Evolutionary conservation across 2,888 invertebrate species (phyloP).

Genomic region (Eupithecia centaureata): DNA sequence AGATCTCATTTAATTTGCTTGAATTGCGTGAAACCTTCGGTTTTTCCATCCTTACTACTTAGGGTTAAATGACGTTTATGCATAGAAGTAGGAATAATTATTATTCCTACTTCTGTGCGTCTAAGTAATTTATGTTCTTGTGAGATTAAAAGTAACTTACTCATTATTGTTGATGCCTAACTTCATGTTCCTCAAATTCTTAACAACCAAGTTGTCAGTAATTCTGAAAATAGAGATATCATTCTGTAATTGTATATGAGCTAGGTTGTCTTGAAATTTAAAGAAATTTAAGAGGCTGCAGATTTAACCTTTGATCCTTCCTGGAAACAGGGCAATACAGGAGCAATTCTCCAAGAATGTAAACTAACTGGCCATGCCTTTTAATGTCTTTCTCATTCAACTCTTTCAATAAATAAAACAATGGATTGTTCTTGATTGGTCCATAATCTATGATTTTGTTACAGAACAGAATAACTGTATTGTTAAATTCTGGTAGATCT

Average conservation of each 20-base stretch:
- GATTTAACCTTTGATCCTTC: constrained; percentile 81
- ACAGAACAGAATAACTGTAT: constrained; percentile 61
- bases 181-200: constrained; percentile 56
- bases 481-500: constrained; percentile 58
- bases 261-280: not conserved
- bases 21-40: too few species aligned
- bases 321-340: constrained; percentile 77
- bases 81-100: too few species aligned
- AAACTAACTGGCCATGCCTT: constrained; percentile 60
- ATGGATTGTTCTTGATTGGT: constrained; percentile 61
- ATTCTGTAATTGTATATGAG: not conserved
- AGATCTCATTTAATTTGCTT: too few species aligned
- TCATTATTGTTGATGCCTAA: constrained; percentile 48
- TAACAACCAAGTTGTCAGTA: constrained; percentile 60
- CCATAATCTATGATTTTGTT: constrained; percentile 71
- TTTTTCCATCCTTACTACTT: too few species aligned
- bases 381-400: constrained; percentile 41
- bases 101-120: too few species aligned
- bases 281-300: not conserved
- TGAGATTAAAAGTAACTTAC: constrained; percentile 49
- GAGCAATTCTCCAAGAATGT: constrained; percentile 74
- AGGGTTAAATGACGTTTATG: too few species aligned
- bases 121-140: not conserved
- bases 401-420: constrained; percentile 59
- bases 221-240: constrained; percentile 59